These are phyloP conservation scores for Onychostoma macrolepis DNA, from an alignment of 2,113 vertebrate species.

Conservation along the genomic window DNA sequence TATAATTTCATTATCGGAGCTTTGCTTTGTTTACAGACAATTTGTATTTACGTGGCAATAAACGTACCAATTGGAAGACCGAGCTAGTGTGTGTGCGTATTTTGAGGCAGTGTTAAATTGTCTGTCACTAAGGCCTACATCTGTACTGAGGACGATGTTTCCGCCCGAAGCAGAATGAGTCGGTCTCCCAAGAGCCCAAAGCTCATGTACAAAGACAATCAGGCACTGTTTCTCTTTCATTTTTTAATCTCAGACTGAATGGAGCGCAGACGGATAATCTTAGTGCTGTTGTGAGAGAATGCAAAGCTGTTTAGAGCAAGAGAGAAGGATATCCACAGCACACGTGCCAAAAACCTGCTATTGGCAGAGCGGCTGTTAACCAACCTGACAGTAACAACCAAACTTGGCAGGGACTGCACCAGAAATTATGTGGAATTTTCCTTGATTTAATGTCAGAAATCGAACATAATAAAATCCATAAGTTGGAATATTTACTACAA, in stretches of 20 bases:
- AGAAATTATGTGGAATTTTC: not conserved
- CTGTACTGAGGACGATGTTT: slow-evolving; percentile 37
- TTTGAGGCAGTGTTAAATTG: slow-evolving; percentile 59
- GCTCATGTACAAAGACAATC: slow-evolving; percentile 33
- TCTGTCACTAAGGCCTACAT: slow-evolving; percentile 62
- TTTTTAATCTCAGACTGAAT: slow-evolving; percentile 6
- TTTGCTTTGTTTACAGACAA: slow-evolving; percentile 38
- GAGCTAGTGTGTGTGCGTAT: slow-evolving; percentile 38
- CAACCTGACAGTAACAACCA: slow-evolving; percentile 11
- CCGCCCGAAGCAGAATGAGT: slow-evolving; percentile 8
- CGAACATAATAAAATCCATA: not conserved
- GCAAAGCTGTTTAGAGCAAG: slow-evolving; percentile 28
- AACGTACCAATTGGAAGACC: slow-evolving; percentile 11
- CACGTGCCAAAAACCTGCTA: slow-evolving; percentile 4
- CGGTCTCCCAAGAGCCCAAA: not conserved
- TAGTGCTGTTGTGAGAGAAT: slow-evolving; percentile 15
- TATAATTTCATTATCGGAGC: not conserved
- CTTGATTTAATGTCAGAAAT: not conserved
- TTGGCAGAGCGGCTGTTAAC: slow-evolving; percentile 37
- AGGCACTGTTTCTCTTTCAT: slow-evolving; percentile 8
- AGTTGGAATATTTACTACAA: not conserved
- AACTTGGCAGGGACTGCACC: not conserved
- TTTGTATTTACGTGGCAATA: slow-evolving; percentile 35
- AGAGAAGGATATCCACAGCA: slow-evolving; percentile 9
- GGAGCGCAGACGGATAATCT: not conserved